Conservation (phyloP, 2,797 vertebrate species). For the Oophaga sylvatica region DNA sequence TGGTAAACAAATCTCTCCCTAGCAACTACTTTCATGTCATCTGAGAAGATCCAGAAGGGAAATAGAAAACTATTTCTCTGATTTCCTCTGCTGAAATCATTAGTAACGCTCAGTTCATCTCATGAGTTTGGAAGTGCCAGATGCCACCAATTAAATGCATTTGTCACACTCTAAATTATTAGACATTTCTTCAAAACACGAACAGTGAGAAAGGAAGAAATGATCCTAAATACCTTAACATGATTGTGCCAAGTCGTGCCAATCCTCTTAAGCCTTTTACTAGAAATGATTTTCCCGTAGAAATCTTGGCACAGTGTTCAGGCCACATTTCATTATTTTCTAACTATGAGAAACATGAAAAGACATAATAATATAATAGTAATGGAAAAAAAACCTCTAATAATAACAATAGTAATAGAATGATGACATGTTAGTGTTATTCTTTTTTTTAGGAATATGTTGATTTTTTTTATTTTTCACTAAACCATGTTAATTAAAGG, state of each 20-base stretch:
- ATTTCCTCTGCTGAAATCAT: slow-evolving; percentile 42
- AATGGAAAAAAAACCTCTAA: not conserved
- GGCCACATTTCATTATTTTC: not conserved
- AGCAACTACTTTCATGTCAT: slow-evolving; percentile 41
- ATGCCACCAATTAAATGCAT: slow-evolving; percentile 54
- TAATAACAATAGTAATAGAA: not conserved
- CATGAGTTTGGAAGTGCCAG: slow-evolving; percentile 42
- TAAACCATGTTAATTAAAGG: too few relatives aligned
- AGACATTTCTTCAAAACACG: slow-evolving; percentile 36
- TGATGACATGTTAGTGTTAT: not conserved
- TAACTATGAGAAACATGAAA: not conserved
- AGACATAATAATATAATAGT: not conserved
- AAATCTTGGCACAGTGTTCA: not conserved
- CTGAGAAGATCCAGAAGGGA: slow-evolving; percentile 9
- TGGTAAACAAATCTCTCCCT: slow-evolving; percentile 47
- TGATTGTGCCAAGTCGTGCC: not conserved
- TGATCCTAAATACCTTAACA: slow-evolving; percentile 29
- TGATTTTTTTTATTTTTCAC: too few relatives aligned
- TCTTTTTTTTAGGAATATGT: too few relatives aligned
- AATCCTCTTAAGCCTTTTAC: not conserved
- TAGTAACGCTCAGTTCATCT: slow-evolving; percentile 53
- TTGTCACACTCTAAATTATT: slow-evolving; percentile 44
- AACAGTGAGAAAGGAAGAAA: slow-evolving; percentile 6
- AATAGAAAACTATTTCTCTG: slow-evolving; percentile 27
- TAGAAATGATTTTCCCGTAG: not conserved